A percentile compares a stretch with the other conserved stretches of the same genome.
Conservation (phyloP, 2,113 vertebrate genomes). For the Blennius ocellaris region DNA sequence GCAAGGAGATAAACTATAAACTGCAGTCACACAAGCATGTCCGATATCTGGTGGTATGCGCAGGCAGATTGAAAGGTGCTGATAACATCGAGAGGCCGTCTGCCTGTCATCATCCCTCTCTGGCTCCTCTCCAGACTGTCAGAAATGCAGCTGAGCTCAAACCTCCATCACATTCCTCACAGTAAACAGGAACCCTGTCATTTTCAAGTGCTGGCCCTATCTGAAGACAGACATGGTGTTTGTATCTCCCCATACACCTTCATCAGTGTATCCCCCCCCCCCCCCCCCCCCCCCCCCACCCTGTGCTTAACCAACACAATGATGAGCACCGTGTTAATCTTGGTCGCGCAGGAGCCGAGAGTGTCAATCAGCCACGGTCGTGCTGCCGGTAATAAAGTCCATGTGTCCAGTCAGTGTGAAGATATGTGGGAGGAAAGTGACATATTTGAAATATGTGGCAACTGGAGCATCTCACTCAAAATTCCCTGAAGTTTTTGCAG, state of each 20-base stretch:
- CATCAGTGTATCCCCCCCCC: not conserved
- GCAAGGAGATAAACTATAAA: conserved; percentile 56
- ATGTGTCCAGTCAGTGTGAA: conserved; percentile 37
- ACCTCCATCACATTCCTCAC: conserved; percentile 56
- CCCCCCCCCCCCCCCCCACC: not conserved
- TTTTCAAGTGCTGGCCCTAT: conserved; percentile 41
- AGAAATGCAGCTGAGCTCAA: conserved; percentile 62
- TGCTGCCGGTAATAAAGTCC: conserved; percentile 3
- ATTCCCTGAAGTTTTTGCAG: conserved; percentile 69
- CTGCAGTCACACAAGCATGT: conserved; percentile 62
- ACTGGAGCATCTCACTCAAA: conserved; percentile 59
- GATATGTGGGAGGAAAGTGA: conserved; percentile 62
- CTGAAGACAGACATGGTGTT: conserved; percentile 42
- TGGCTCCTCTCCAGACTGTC: conserved; percentile 65
- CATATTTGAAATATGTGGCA: conserved; percentile 72
- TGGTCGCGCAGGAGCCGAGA: not conserved
- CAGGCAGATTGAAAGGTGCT: conserved; percentile 60
- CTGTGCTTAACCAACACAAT: conserved; percentile 12
- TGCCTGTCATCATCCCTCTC: conserved; percentile 71
- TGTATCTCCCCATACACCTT: conserved; percentile 51
- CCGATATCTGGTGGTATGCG: conserved; percentile 69
- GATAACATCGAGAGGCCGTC: conserved; percentile 70
- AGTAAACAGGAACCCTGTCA: conserved; percentile 54
- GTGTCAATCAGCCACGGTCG: conserved; percentile 38
- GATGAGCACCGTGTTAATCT: conserved; percentile 27